Evolutionary conservation across 1,140 invertebrate species (phyloP), one percentile per base, ranked within the genome.

Genomic region (Drosophila equinoxialis): DNA sequence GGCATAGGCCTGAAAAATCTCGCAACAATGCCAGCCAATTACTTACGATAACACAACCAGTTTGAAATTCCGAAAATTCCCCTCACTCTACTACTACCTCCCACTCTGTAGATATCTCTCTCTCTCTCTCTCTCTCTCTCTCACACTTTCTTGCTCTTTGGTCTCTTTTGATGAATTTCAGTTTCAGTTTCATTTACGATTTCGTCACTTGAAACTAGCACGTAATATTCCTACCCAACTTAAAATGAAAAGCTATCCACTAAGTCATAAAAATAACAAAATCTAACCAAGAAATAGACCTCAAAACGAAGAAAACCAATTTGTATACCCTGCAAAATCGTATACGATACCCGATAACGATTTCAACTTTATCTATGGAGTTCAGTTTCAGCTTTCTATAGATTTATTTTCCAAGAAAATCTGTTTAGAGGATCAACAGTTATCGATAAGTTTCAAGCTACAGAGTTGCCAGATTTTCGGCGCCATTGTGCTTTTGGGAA

Each of bases 221-320:
- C 73, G 73, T 75, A 75, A 68, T 73, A 68, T 73, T 68, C 61
- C 71, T 41, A 75, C 39, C 64, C 62, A 14, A 65, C 14, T 6
- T 14, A 6, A 66, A 26, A 65, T 51, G 37, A 26, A 42, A 37
- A 26, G 30, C 14, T 45, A 69, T 58, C 11, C 65, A 79, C 75
- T 74, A 85, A 85, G 82, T 81, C 82, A 81, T 85, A 81, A 86
- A 85, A 81, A 74, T 65, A 84, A 84, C 77, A 85, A 81, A 81
- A 85, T 54, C 64, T 66, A 74, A 23, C 20, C 58, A 68, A 84
- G 69, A 84, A 37, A 37, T 37, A 37, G 35, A 11, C 8, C 35
- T 37, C 35, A 37, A 37, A 74, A 75, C 59, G 0, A 77, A 70
- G 71, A 73, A 57, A 77, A 48, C 14, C 14, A 17, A 48, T 48